Evolutionary conservation across 2,888 invertebrate species (phyloP).

Genomic region (Pandemis heparana): DNA sequence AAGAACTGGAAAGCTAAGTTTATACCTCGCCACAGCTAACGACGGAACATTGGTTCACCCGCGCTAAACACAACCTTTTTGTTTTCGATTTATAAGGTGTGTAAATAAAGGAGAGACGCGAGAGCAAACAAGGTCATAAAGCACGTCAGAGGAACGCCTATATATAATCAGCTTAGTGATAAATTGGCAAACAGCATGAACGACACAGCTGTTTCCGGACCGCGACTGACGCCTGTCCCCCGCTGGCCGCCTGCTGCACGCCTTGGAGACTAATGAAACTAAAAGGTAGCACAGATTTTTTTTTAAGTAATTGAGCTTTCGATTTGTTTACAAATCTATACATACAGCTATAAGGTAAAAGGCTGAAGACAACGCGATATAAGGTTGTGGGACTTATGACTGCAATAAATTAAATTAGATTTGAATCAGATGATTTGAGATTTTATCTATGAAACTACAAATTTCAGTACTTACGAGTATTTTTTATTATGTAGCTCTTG

Average conservation of each 20-base stretch:
- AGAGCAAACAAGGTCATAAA: slow-evolving; percentile 81
- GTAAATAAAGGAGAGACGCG: slow-evolving; percentile 76
- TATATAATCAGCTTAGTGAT: slow-evolving; percentile 86
- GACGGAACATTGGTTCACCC: background rate
- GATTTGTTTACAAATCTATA: no score
- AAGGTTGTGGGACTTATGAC: no score
- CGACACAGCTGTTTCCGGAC: slow-evolving; percentile 81
- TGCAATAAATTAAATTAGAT: no score
- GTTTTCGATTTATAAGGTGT: slow-evolving; percentile 68
- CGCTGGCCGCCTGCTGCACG: slow-evolving; percentile 16
- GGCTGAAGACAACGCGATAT: no score
- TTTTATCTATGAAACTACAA: no score
- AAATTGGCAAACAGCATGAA: slow-evolving; percentile 85
- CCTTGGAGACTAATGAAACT: slow-evolving; percentile 3
- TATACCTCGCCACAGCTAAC: background rate
- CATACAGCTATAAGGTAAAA: no score
- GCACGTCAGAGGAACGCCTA: slow-evolving; percentile 80
- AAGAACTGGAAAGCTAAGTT: no score
- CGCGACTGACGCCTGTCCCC: slow-evolving; percentile 47
- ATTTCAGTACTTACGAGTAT: no score
- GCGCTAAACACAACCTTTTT: slow-evolving; percentile 46
- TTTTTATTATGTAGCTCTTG: no score
- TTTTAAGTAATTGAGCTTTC: background rate
- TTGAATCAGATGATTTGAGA: no score
- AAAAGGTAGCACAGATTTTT: background rate